Evolutionary conservation across 2,797 vertebrate species (phyloP).

Genomic region (Sphenodon punctatus): DNA sequence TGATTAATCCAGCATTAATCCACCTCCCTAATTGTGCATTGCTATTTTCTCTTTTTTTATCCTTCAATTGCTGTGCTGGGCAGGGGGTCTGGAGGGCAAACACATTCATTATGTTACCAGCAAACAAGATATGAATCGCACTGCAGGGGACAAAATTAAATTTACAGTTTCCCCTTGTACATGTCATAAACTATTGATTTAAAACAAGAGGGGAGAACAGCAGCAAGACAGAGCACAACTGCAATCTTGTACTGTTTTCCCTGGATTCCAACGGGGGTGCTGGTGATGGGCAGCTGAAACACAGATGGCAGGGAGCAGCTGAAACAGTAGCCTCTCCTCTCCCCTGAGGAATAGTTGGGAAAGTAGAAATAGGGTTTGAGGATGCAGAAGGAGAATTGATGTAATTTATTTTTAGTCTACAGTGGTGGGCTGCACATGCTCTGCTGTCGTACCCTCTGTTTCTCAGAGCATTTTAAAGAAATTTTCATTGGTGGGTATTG

Average conservation of each 20-base stretch:
- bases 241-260: neutral
- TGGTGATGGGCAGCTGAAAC: slow-evolving; percentile 9
- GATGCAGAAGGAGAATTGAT: neutral
- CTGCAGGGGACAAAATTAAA: slow-evolving; percentile 81
- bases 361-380: neutral
- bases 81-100: slow-evolving; percentile 75
- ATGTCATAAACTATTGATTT: slow-evolving; percentile 83
- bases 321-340: neutral
- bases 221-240: slow-evolving; percentile 43
- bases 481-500: too few species aligned
- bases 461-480: too few species aligned
- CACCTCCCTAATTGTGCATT: slow-evolving; percentile 69
- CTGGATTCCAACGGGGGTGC: slow-evolving; percentile 8
- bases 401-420: neutral
- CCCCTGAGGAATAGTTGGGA: neutral
- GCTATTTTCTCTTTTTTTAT: slow-evolving; percentile 74
- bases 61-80: slow-evolving; percentile 73
- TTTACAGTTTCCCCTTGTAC: slow-evolving; percentile 79
- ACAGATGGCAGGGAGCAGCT: neutral
- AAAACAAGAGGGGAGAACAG: slow-evolving; percentile 67
- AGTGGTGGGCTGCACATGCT: neutral
- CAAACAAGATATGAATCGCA: slow-evolving; percentile 77
- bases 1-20: slow-evolving; percentile 74
- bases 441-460: neutral
- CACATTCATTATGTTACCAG: slow-evolving; percentile 77